Evolutionary conservation across 1,140 invertebrate species (phyloP), one percentile per base, ranked within the genome.

Genomic region (Pseudomyrmex pallidus): DNA sequence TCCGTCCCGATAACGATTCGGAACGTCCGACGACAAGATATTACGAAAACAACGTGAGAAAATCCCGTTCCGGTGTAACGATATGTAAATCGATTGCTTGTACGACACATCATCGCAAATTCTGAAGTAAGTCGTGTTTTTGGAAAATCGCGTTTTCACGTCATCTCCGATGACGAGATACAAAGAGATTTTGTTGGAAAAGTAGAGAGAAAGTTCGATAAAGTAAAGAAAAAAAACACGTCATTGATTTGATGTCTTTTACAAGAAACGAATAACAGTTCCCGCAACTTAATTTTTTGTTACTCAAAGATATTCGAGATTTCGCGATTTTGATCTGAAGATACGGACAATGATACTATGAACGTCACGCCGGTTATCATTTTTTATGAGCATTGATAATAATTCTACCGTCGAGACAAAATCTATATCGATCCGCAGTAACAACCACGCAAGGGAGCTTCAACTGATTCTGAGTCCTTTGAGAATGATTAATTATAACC

Each of bases 1-100:
- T 87, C 62, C 85, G 74, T 48, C 7, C 5, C 20, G 82, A 84
- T 80, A 86, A 67, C 22, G 68, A 86, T 77, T 76, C 62, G 15
- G 25, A 85, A 17, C 12, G 46, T 15, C 25, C 25, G 59, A 10
- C 7, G 74, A 56, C 48, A 10, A 74, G 9, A 61, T 12, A 62
- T 68, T 17, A 68, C 50, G 46, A 62, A 68, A 68, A 48, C 12
- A 82, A 80, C 50, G 62, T 78, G 74, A 44, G 17, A 67, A 82
- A 80, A 35, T 1, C 22, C 13, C 7, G 1, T 35, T 35, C 20
- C 13, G 8, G 8, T 44, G 48, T 20, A 44, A 50, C 10, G 62
- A 66, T 87, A 87, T 83, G 86, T 8, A 83, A 87, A 87, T 84
- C 72, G 57, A 22, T 57, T 15, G 44, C n/a, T 7, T 50, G 67